These are phyloP conservation scores for Whitmania pigra DNA, from an alignment of 1,140 invertebrate species.

Conservation along the genomic window DNA sequence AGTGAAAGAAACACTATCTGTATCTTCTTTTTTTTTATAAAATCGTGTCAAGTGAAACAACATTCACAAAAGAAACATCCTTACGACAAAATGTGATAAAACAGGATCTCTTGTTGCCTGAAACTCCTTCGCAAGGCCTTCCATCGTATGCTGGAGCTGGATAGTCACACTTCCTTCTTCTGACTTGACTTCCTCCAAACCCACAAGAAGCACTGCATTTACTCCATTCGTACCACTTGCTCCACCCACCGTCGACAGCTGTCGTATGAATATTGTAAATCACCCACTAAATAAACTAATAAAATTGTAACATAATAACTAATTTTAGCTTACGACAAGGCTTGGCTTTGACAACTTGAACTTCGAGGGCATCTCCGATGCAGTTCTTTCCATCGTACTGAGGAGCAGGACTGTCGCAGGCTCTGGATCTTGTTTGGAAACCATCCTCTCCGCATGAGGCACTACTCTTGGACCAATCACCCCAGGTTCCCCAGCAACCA, in stretches of 20 bases:
- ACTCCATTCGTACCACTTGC: constrained; percentile 29
- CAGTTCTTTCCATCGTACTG: constrained; percentile 31
- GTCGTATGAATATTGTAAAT: no score
- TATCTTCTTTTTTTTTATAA: constrained; percentile 30
- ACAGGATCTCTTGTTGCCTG: not conserved
- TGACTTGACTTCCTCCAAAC: constrained; percentile 30
- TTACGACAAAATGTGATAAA: no score
- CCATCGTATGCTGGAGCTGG: constrained; percentile 51
- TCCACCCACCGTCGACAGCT: constrained; percentile 14
- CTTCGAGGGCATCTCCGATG: not conserved
- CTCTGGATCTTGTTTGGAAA: constrained; percentile 25
- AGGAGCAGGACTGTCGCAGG: constrained; percentile 34
- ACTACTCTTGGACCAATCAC: constrained; percentile 9
- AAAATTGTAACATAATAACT: no score
- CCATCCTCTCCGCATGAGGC: constrained; percentile 26
- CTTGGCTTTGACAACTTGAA: no score
- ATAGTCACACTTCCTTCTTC: constrained; percentile 54
- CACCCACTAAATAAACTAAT: no score
- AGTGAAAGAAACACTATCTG: constrained; percentile 24
- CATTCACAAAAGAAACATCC: no score
- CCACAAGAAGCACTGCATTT: constrained; percentile 29
- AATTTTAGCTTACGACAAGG: no score
- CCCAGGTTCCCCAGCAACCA: constrained; percentile 14
- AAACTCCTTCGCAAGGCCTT: not conserved
- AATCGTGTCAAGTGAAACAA: no score